Conservation (phyloP, 2,888 invertebrate genomes). For the Trachelus stipa region DNA sequence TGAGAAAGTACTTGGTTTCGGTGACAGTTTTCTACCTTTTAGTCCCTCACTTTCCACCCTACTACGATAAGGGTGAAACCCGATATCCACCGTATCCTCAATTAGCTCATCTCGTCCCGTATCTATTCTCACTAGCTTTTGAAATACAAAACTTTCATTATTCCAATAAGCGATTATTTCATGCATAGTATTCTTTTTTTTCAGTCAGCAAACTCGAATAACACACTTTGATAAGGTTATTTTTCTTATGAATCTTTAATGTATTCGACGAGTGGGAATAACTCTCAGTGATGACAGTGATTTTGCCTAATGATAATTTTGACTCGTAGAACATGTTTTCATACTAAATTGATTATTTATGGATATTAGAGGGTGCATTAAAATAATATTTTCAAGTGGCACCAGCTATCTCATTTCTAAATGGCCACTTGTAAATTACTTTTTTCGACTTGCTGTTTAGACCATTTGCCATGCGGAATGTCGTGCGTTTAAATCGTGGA, state of each 20-base stretch:
- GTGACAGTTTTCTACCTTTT: neutral
- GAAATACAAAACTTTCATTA: neutral
- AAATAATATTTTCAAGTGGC: neutral
- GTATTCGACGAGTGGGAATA: neutral
- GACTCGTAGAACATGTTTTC: neutral
- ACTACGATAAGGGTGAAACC: neutral
- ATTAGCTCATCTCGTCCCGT: neutral
- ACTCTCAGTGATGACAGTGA: neutral
- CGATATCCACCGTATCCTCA: neutral
- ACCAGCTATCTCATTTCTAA: neutral
- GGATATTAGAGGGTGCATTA: neutral
- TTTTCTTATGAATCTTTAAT: neutral
- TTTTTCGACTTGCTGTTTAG: neutral
- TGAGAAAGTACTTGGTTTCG: neutral
- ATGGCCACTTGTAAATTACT: neutral
- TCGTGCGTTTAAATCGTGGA: neutral
- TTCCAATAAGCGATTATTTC: neutral
- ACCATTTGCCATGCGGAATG: neutral
- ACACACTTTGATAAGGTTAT: neutral
- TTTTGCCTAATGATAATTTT: neutral
- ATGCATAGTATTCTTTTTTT: neutral
- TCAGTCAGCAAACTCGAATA: neutral
- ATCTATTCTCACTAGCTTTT: neutral
- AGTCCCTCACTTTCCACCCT: neutral
- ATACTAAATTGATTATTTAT: neutral